A percentile compares a stretch with the other conserved stretches of the same genome.
Conservation (phyloP, 2,113 vertebrate genomes). For the Oryzias woworae region DNA sequence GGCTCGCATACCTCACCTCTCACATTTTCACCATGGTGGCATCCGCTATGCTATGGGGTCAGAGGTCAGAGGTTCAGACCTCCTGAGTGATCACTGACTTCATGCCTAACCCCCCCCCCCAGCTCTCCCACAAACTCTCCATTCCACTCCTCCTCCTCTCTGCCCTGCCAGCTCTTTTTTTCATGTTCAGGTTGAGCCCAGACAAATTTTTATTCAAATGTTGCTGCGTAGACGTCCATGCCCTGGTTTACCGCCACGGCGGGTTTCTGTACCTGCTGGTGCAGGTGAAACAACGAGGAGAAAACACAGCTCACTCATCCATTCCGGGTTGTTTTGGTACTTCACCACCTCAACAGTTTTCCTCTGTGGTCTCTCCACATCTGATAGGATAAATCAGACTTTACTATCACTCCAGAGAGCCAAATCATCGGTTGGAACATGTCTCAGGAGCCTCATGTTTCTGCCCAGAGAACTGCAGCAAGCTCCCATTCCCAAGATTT, state of each 20-base stretch:
- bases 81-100: slow-evolving; percentile 75
- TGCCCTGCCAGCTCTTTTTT: slow-evolving; percentile 16
- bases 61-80: slow-evolving; percentile 78
- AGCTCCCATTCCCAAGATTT: slow-evolving; percentile 30
- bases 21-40: slow-evolving; percentile 77
- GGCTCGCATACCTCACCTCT: slow-evolving; percentile 69
- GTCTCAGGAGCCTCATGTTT: slow-evolving; percentile 26
- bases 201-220: slow-evolving; percentile 2
- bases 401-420: background rate
- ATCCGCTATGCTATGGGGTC: slow-evolving; percentile 71
- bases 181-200: slow-evolving; percentile 9
- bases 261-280: background rate
- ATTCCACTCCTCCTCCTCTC: slow-evolving; percentile 16
- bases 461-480: slow-evolving; percentile 9
- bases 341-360: no score
- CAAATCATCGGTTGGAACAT: slow-evolving; percentile 21
- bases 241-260: no score
- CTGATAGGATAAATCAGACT: background rate
- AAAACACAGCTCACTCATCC: no score
- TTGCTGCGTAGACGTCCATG: no score
- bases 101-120: slow-evolving; percentile 34
- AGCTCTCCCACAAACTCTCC: slow-evolving; percentile 8
- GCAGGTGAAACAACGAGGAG: background rate
- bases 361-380: no score
- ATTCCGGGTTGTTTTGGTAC: no score